Percentiles rank a stretch among this genome's conserved stretches.
These are phyloP conservation scores for Drosophila tani DNA, from an alignment of 1,140 invertebrate species.

Conservation along the genomic window DNA sequence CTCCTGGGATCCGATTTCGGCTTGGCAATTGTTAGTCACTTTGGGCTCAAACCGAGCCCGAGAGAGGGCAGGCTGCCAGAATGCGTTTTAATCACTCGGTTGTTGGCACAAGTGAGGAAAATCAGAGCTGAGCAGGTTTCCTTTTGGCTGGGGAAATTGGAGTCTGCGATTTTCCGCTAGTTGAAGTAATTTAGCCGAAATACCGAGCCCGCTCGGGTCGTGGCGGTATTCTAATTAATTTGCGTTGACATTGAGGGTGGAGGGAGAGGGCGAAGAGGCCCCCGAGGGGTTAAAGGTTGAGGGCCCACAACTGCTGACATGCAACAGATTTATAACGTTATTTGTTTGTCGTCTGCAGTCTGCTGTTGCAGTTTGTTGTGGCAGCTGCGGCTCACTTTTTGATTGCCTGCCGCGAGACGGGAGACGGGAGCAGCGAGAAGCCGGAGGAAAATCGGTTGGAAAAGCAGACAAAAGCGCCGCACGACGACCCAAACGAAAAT, in stretches of 20 bases:
- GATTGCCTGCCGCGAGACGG: constrained; percentile 35
- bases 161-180: not conserved
- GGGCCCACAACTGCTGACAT: constrained; percentile 48
- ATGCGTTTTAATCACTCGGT: constrained; percentile 38
- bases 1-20: not conserved
- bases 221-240: constrained; percentile 58
- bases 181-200: constrained; percentile 47
- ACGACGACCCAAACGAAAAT: constrained; percentile 30
- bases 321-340: constrained; percentile 69
- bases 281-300: constrained; percentile 13
- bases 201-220: constrained; percentile 13
- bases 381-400: constrained; percentile 51
- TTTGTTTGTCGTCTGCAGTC: constrained; percentile 55
- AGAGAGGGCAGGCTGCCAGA: not conserved
- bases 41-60: constrained; percentile 6
- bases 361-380: constrained; percentile 42
- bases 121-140: not conserved
- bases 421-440: not conserved
- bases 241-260: constrained; percentile 42
- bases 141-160: constrained; percentile 6
- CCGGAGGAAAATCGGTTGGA: constrained; percentile 5
- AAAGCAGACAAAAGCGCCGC: constrained; percentile 44
- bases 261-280: too few species aligned
- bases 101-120: constrained; percentile 18
- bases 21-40: constrained; percentile 32